phyloP scores from a whole-genome alignment of 1,140 invertebrate genomes.

The Drosophila repletoides region DNA sequence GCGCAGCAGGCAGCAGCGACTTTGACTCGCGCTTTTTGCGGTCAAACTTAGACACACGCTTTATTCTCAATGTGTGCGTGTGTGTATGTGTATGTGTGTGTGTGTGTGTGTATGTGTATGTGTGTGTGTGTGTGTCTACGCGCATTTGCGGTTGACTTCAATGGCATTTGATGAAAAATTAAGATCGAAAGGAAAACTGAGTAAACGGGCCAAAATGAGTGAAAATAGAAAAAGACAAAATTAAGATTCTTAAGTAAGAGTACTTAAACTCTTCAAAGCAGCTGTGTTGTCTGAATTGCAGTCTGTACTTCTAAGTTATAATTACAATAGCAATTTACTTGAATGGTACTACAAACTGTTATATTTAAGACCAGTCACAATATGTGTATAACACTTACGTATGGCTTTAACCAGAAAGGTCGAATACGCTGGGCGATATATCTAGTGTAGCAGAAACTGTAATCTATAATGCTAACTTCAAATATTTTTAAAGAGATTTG shows the following conservation, averaged over 20 bases:
- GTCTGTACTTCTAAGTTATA: too few relatives aligned
- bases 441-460: too few relatives aligned
- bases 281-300: too few relatives aligned
- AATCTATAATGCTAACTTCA: too few relatives aligned
- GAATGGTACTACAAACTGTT: too few relatives aligned
- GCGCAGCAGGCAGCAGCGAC: conserved; percentile 12
- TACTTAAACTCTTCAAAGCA: conserved; percentile 9
- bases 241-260: conserved; percentile 5
- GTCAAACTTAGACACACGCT: conserved; percentile 44
- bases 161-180: conserved; percentile 59
- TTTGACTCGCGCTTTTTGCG: conserved; percentile 62
- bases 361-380: too few relatives aligned
- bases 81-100: conserved; percentile 12
- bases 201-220: background rate
- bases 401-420: too few relatives aligned
- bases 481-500: too few relatives aligned
- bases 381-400: too few relatives aligned
- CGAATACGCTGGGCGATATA: too few relatives aligned
- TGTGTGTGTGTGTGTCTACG: conserved; percentile 10
- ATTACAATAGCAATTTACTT: too few relatives aligned
- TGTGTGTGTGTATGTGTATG: conserved; percentile 16
- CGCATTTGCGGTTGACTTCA: conserved; percentile 54
- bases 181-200: conserved; percentile 1
- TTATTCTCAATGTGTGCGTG: background rate
- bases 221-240: background rate